A percentile compares a stretch with the other conserved stretches of the same genome.
Conservation (phyloP, 1,140 invertebrate species). For the Pemphigus obesinymphae region DNA sequence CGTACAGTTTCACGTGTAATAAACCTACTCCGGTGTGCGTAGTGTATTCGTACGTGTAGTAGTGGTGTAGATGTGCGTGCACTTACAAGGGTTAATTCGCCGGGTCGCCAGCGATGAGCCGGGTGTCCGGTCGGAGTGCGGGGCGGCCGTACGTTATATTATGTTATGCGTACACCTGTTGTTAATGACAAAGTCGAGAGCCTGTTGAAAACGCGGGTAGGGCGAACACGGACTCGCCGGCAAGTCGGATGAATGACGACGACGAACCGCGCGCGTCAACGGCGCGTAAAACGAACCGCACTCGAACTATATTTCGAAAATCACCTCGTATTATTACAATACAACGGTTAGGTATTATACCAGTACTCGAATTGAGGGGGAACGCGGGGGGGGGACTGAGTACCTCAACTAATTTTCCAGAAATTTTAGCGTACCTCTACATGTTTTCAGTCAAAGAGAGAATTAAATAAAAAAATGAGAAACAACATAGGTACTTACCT, state of each 20-base stretch:
- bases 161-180: background rate
- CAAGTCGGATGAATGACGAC: too few relatives aligned
- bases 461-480: too few relatives aligned
- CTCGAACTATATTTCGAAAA: background rate
- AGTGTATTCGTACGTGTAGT: background rate
- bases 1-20: slow-evolving; percentile 1
- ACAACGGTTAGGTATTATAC: too few relatives aligned
- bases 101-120: slow-evolving; percentile 49
- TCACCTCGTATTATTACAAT: too few relatives aligned
- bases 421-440: too few relatives aligned
- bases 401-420: too few relatives aligned
- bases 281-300: background rate
- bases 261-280: background rate
- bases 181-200: background rate
- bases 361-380: too few relatives aligned
- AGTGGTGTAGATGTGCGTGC: background rate
- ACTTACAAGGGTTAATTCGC: background rate
- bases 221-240: too few relatives aligned
- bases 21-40: background rate
- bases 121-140: slow-evolving; percentile 49
- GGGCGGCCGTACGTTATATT: background rate
- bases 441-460: too few relatives aligned
- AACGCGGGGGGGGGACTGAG: too few relatives aligned
- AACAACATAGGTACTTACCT: too few relatives aligned
- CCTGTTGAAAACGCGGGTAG: background rate